These are phyloP conservation scores for Sisyra terminalis DNA, from an alignment of 2,888 invertebrate genomes.

Conservation along the genomic window DNA sequence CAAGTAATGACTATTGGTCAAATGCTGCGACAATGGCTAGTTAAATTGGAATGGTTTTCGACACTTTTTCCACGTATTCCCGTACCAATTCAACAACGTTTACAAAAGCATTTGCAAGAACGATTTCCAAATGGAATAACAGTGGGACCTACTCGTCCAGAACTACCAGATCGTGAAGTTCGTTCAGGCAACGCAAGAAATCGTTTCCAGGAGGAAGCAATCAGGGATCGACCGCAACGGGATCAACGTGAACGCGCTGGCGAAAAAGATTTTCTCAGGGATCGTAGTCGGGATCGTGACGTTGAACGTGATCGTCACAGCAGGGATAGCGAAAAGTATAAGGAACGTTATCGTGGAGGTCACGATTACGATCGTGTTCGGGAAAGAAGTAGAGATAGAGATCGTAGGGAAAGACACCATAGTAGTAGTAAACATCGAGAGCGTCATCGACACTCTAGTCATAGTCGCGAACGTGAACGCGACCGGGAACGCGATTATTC, in stretches of 20 bases:
- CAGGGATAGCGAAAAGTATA: conserved; percentile 2
- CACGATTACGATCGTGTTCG: conserved; percentile 12
- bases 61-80: conserved; percentile 97
- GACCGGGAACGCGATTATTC: conserved; percentile 7
- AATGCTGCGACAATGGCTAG: conserved; percentile 79
- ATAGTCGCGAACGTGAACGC: conserved; percentile 19
- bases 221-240: conserved; percentile 15
- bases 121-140: conserved; percentile 22
- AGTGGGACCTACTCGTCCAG: conserved; percentile 7
- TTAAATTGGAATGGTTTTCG: conserved; percentile 97
- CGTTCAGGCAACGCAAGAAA: conserved; percentile 8
- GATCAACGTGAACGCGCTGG: conserved; percentile 9
- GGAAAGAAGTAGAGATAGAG: conserved; percentile 20
- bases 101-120: conserved; percentile 54
- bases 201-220: conserved; percentile 9
- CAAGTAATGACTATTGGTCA: conserved; percentile 85
- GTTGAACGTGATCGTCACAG: too few species aligned
- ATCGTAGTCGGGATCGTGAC: not conserved
- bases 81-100: conserved; percentile 88
- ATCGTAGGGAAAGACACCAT: conserved; percentile 18
- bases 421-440: conserved; percentile 16
- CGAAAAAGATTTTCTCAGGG: conserved; percentile 1
- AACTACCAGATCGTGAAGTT: conserved; percentile 7
- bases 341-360: conserved; percentile 16
- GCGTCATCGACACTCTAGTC: conserved; percentile 20